phyloP scores from a whole-genome alignment of 2,797 vertebrate species.

The Myotis myotis region DNA sequence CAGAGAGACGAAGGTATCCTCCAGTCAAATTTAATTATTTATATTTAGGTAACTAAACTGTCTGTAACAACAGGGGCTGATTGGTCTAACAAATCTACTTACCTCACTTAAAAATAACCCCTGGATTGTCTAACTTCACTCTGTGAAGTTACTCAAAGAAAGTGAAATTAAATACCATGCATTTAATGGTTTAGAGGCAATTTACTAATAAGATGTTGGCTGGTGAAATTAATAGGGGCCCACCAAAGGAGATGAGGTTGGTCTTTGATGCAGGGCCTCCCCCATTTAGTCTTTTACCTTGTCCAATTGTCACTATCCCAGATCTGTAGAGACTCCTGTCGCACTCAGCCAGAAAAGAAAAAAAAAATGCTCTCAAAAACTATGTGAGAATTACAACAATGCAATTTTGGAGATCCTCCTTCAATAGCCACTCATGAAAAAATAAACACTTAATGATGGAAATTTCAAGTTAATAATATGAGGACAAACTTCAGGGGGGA shows the following conservation, averaged over 20 bases:
- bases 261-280: not conserved
- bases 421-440: not conserved
- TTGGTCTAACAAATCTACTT: not conserved
- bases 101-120: not conserved
- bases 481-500: not conserved
- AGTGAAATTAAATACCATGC: not conserved
- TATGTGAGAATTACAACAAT: not conserved
- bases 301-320: not conserved
- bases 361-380: not conserved
- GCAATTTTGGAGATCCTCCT: not conserved
- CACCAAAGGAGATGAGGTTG: not conserved
- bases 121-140: not conserved
- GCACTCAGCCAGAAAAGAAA: not conserved
- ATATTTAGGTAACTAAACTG: not conserved
- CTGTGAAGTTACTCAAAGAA: not conserved
- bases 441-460: not conserved
- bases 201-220: not conserved
- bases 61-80: not conserved
- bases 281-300: rapidly evolving
- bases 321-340: not conserved
- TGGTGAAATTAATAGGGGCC: not conserved
- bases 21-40: not conserved
- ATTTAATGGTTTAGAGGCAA: not conserved
- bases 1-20: not conserved
- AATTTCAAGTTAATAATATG: not conserved